A percentile compares a stretch with the other conserved stretches of the same genome.
Evolutionary conservation across 2,113 vertebrate species (phyloP).

Genomic region (Hydropotes inermis): DNA sequence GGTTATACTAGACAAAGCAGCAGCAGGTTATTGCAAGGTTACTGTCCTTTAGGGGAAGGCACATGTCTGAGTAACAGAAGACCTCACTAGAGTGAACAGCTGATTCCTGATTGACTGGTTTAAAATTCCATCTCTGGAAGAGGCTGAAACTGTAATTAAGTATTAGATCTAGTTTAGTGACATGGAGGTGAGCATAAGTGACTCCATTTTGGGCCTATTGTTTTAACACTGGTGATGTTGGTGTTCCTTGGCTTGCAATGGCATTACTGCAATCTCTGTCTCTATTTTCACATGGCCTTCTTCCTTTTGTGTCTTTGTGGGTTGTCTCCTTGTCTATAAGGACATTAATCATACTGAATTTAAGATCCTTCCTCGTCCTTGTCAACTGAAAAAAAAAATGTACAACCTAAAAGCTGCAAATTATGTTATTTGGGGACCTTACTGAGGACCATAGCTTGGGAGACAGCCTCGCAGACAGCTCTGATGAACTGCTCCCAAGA

Average conservation of each 20-base stretch:
- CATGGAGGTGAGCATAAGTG: not conserved
- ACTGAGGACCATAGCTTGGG: not conserved
- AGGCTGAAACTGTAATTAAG: not conserved
- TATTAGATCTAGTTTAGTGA: not conserved
- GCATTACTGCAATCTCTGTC: fast-evolving
- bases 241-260: not conserved
- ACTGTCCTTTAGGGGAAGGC: not conserved
- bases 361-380: not conserved
- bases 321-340: not conserved
- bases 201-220: not conserved
- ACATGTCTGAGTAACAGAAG: fast-evolving
- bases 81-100: not conserved
- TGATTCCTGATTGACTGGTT: not conserved
- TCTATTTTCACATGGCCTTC: not conserved
- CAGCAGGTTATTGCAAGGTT: fast-evolving
- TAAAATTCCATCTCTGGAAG: not conserved
- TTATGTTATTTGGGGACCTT: not conserved
- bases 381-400: not conserved
- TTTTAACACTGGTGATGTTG: not conserved
- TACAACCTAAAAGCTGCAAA: not conserved
- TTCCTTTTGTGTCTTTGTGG: not conserved
- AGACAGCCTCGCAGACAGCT: not conserved
- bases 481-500: not conserved
- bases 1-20: not conserved
- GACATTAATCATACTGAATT: not conserved